phyloP scores from a whole-genome alignment of 35 echinoderm and acorn worm species.

The Apostichopus californicus region DNA sequence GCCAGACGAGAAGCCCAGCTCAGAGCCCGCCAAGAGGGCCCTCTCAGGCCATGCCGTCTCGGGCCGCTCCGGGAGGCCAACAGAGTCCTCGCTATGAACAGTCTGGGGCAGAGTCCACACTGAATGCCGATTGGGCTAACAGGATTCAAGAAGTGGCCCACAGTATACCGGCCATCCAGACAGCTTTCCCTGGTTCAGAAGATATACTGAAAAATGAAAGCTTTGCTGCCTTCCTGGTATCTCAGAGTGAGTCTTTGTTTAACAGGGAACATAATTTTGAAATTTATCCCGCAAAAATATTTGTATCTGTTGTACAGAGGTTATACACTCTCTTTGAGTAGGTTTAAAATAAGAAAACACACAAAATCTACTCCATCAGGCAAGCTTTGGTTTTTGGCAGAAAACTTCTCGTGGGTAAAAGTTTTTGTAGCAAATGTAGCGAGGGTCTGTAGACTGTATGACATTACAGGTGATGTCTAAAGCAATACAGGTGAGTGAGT shows the following conservation, averaged over 20 bases:
- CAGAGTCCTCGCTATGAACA: not conserved
- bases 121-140: slow-evolving; percentile 35
- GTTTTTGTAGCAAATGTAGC: not conserved
- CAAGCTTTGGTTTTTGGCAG: too few species aligned
- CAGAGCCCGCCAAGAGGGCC: not conserved
- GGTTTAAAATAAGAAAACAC: too few species aligned
- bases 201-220: not conserved
- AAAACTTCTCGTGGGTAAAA: too few species aligned
- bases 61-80: not conserved
- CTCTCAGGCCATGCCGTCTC: not conserved
- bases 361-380: too few species aligned
- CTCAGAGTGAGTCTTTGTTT: slow-evolving; percentile 12
- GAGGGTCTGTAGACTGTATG: too few species aligned
- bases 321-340: too few species aligned
- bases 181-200: slow-evolving; percentile 25
- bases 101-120: not conserved
- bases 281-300: too few species aligned
- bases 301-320: too few species aligned
- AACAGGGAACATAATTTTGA: not conserved
- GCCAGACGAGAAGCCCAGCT: not conserved
- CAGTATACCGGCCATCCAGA: not conserved
- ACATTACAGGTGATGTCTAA: too few species aligned
- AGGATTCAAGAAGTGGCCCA: slow-evolving; percentile 18
- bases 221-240: slow-evolving; percentile 32
- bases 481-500: too few species aligned